Evolutionary conservation across 2,888 invertebrate species (phyloP).

Genomic region (Galerucella pusilla): DNA sequence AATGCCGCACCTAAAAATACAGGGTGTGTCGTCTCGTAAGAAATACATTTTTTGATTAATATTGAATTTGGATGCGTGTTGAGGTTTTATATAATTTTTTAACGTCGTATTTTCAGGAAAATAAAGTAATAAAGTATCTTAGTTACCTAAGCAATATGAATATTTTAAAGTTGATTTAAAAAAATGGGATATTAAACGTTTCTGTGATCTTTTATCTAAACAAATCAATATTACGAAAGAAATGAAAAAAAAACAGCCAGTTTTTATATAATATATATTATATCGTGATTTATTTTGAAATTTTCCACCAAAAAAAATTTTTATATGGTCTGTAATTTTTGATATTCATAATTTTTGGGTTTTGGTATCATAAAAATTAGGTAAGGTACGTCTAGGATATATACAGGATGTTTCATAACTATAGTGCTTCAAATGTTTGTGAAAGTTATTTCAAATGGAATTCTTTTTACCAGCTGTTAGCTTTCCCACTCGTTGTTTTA

Average conservation of each 20-base stretch:
- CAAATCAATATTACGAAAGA: slow-evolving; percentile 16
- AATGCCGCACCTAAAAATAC: slow-evolving; percentile 55
- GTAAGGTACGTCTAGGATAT: background rate
- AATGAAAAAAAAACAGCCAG: background rate
- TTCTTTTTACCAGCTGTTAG: too few relatives aligned
- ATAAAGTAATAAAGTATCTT: slow-evolving; percentile 1
- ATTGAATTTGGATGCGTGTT: background rate
- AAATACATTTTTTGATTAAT: background rate
- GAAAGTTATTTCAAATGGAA: too few relatives aligned
- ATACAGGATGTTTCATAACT: too few relatives aligned
- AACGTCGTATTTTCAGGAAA: too few relatives aligned
- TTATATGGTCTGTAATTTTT: background rate
- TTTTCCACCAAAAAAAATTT: background rate
- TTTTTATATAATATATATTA: background rate
- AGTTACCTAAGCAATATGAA: slow-evolving; percentile 19
- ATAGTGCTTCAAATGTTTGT: too few relatives aligned
- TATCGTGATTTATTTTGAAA: background rate
- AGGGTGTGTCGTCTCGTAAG: slow-evolving; percentile 59
- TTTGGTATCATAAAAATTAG: background rate
- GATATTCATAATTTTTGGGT: background rate
- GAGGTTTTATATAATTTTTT: background rate
- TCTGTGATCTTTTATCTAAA: slow-evolving; percentile 13
- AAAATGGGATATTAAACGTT: slow-evolving; percentile 14
- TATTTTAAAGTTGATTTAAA: slow-evolving; percentile 4
- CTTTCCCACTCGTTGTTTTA: too few relatives aligned